Evolutionary conservation across 2,888 invertebrate genomes (phyloP).

Genomic region (Ceramica pisi): DNA sequence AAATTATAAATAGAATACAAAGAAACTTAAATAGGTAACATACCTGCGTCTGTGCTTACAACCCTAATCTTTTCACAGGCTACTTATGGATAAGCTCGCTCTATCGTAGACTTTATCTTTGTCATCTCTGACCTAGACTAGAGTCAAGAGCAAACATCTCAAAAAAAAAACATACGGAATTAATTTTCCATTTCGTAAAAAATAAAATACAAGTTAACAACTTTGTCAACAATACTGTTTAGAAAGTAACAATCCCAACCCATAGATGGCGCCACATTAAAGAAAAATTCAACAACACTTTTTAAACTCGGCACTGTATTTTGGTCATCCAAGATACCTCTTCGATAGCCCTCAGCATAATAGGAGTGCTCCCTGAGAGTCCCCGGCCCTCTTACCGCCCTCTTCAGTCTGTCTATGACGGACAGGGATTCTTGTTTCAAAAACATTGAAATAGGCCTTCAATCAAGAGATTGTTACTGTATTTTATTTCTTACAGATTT

Average conservation of each 20-base stretch:
- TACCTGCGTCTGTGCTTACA: too few species aligned
- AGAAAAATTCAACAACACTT: neutral
- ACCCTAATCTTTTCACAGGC: too few species aligned
- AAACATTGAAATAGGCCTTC: constrained; percentile 26
- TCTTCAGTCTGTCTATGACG: constrained; percentile 32
- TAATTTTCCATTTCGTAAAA: neutral
- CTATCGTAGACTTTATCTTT: too few species aligned
- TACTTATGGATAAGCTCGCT: too few species aligned
- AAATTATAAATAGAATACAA: too few species aligned
- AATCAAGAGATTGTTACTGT: neutral
- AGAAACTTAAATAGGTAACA: too few species aligned
- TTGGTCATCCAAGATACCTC: constrained; percentile 30
- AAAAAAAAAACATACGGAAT: too few species aligned
- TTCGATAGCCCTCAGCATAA: constrained; percentile 43
- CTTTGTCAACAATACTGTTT: neutral
- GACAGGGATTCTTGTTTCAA: constrained; percentile 32
- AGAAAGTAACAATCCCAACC: neutral
- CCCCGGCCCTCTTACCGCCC: constrained; percentile 20
- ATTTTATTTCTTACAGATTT: neutral
- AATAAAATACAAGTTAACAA: neutral
- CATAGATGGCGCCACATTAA: neutral
- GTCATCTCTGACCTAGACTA: too few species aligned
- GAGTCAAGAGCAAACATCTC: too few species aligned
- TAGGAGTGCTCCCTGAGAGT: constrained; percentile 31
- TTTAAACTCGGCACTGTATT: neutral